These are phyloP conservation scores for Noctilio leporinus DNA, from an alignment of 2,113 vertebrate species.

Conservation along the genomic window DNA sequence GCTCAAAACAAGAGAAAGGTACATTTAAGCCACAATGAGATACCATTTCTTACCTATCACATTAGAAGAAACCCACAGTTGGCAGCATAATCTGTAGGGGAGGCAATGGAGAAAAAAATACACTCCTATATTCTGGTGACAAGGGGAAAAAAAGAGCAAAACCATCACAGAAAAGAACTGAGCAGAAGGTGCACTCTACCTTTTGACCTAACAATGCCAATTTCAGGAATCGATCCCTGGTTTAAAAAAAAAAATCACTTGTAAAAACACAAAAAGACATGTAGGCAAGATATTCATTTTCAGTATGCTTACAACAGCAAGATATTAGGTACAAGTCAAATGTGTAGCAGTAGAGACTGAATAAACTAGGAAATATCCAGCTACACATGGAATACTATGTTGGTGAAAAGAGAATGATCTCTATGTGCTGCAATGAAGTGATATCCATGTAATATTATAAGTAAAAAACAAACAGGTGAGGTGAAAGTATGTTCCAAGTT, in stretches of 20 bases:
- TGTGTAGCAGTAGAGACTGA: neutral
- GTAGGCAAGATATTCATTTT: neutral
- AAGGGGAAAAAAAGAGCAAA: neutral
- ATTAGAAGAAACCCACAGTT: neutral
- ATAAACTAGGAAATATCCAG: neutral
- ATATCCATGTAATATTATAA: neutral
- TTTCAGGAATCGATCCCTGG: neutral
- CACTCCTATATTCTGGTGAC: neutral
- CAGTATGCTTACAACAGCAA: neutral
- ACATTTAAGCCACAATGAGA: neutral
- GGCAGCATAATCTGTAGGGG: neutral
- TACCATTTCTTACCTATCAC: neutral
- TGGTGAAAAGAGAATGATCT: neutral
- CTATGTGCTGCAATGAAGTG: neutral
- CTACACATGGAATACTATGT: neutral
- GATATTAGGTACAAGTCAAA: neutral
- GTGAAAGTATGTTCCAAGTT: neutral
- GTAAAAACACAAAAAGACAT: neutral
- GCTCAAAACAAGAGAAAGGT: neutral
- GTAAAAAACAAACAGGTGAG: neutral
- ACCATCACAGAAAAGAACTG: neutral
- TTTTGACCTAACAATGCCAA: neutral
- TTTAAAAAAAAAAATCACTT: neutral
- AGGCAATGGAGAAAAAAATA: neutral
- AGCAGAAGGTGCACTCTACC: neutral